A percentile compares a stretch with the other conserved stretches of the same genome.
Evolutionary conservation across 2,888 invertebrate species (phyloP).

Genomic region (Troides oblongomaculatus): DNA sequence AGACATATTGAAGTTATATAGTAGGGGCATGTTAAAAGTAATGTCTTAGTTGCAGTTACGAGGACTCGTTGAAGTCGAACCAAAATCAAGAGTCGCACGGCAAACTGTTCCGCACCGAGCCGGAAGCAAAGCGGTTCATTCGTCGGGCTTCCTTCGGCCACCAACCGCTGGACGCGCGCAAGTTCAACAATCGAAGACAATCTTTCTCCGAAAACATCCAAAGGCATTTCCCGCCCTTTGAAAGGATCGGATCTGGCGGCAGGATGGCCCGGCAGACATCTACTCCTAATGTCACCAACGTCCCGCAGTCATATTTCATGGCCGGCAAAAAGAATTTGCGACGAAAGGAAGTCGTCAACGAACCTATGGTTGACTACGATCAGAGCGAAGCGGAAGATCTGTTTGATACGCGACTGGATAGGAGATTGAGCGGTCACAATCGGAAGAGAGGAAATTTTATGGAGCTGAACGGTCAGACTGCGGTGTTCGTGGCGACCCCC

Average conservation of each 20-base stretch:
- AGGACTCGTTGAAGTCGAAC: slow-evolving; percentile 88
- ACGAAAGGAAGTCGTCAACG: slow-evolving; percentile 62
- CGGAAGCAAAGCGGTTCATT: slow-evolving; percentile 50
- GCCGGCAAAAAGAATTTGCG: slow-evolving; percentile 57
- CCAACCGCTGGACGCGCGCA: slow-evolving; percentile 57
- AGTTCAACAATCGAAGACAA: slow-evolving; percentile 58
- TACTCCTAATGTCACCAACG: slow-evolving; percentile 61
- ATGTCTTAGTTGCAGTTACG: slow-evolving; percentile 84
- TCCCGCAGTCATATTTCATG: slow-evolving; percentile 62
- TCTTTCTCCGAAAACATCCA: slow-evolving; percentile 73
- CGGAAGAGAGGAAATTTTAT: slow-evolving; percentile 57
- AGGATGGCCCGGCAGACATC: slow-evolving; percentile 62
- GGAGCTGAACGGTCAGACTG: slow-evolving; percentile 63
- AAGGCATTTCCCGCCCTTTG: slow-evolving; percentile 62
- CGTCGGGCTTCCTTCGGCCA: slow-evolving; percentile 68
- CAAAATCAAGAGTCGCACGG: slow-evolving; percentile 61
- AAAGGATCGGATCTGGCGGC: slow-evolving; percentile 50
- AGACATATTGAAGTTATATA: too few relatives aligned
- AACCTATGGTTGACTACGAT: slow-evolving; percentile 74
- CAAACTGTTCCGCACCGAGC: slow-evolving; percentile 50
- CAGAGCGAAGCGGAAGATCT: slow-evolving; percentile 73
- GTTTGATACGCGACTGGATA: slow-evolving; percentile 65
- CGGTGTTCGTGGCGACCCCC: slow-evolving; percentile 69
- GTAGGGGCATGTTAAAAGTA: neutral
- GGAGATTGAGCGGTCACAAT: slow-evolving; percentile 53